Evolutionary conservation across 2,113 vertebrate species (phyloP).

Genomic region (Notechis scutatus): DNA sequence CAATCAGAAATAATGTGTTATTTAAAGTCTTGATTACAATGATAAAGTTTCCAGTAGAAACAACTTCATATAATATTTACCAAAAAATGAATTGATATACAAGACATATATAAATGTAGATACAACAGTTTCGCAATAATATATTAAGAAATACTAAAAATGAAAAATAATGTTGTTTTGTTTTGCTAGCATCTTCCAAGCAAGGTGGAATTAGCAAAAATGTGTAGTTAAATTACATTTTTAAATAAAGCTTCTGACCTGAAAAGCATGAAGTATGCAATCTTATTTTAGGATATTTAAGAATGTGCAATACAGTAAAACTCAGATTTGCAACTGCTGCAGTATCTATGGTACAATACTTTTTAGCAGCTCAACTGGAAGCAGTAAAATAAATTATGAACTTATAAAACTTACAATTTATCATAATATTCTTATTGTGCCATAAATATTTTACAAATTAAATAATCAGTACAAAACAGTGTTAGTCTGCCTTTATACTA

Average conservation of each 20-base stretch:
- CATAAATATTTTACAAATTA: neutral
- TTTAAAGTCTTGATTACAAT: neutral
- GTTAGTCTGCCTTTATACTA: neutral
- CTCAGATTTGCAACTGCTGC: neutral
- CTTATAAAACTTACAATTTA: neutral
- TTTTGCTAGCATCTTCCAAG: neutral
- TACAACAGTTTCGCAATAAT: neutral
- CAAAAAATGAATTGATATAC: neutral
- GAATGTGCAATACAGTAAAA: slow-evolving; percentile 10
- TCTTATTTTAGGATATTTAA: slow-evolving; percentile 20
- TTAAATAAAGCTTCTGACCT: slow-evolving; percentile 5
- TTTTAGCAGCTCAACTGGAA: neutral
- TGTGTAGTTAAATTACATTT: neutral
- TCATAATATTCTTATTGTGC: neutral
- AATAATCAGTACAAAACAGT: neutral
- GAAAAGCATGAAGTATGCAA: slow-evolving; percentile 16
- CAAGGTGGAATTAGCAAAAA: neutral
- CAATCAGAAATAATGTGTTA: neutral
- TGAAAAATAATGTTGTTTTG: neutral
- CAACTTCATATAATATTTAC: neutral
- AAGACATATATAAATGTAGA: neutral
- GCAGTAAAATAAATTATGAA: neutral
- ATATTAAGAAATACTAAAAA: neutral
- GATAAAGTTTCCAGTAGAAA: neutral
- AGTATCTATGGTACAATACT: neutral